A percentile compares a stretch with the other conserved stretches of the same genome.
Conservation (phyloP, 2,113 vertebrate genomes). For the Malurus melanocephalus region DNA sequence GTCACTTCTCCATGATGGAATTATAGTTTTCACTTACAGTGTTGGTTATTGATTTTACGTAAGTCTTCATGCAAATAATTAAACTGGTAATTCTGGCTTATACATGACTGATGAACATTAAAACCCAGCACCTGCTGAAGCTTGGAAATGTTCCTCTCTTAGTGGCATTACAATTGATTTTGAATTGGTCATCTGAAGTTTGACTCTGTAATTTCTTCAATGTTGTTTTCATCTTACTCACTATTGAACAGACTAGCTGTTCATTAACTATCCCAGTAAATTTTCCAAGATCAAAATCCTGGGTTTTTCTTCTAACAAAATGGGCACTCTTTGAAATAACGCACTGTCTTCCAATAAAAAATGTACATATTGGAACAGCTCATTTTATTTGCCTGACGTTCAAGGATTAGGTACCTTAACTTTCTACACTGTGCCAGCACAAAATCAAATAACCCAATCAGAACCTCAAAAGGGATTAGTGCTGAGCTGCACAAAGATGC, state of each 20-base stretch:
- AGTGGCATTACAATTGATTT: background rate
- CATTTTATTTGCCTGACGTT: background rate
- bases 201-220: background rate
- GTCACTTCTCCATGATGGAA: background rate
- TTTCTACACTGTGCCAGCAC: background rate
- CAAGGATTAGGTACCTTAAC: background rate
- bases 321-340: background rate
- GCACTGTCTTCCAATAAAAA: background rate
- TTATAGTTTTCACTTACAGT: background rate
- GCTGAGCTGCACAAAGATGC: background rate
- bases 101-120: background rate
- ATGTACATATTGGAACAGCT: background rate
- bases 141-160: background rate
- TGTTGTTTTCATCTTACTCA: background rate
- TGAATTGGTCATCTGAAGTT: background rate
- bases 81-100: conserved; percentile 6
- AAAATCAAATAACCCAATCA: background rate
- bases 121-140: background rate
- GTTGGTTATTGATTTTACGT: background rate
- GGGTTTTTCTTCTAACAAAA: background rate
- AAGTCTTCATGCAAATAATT: conserved; percentile 21
- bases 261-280: background rate
- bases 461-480: background rate
- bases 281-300: background rate
- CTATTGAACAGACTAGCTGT: background rate